phyloP scores from a whole-genome alignment of 1,140 invertebrate genomes.

The Saccostrea cuccullata region DNA sequence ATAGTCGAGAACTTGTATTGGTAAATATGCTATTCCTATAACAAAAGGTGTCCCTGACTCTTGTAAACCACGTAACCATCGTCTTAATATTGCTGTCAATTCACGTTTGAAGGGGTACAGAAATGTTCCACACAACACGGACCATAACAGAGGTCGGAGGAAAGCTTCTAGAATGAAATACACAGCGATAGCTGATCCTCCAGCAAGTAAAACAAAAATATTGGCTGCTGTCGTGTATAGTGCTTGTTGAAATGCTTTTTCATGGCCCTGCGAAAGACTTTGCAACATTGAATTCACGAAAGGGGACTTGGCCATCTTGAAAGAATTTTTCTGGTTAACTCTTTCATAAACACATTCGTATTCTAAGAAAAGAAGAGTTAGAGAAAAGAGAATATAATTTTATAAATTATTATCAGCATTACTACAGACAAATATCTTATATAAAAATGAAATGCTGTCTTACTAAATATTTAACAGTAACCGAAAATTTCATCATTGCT shows the following conservation, averaged over 20 bases:
- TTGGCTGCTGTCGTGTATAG: slow-evolving; percentile 77
- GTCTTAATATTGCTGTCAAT: slow-evolving; percentile 84
- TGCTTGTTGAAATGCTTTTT: slow-evolving; percentile 85
- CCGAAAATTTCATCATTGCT: neutral
- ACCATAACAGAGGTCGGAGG: slow-evolving; percentile 95
- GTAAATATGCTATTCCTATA: slow-evolving; percentile 86
- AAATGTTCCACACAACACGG: slow-evolving; percentile 92
- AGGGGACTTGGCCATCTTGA: slow-evolving; percentile 54
- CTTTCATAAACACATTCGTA: neutral
- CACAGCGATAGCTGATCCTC: slow-evolving; percentile 81
- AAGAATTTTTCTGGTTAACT: neutral
- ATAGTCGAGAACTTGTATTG: slow-evolving; percentile 85
- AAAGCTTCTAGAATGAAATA: slow-evolving; percentile 94
- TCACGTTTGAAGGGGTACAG: slow-evolving; percentile 92
- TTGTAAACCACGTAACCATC: slow-evolving; percentile 83
- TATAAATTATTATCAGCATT: neutral
- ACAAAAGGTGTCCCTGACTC: slow-evolving; percentile 80
- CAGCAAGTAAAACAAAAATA: slow-evolving; percentile 74
- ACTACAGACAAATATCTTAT: neutral
- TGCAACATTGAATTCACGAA: slow-evolving; percentile 55
- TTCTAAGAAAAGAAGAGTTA: neutral
- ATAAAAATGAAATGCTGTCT: too few relatives aligned
- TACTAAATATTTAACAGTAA: neutral
- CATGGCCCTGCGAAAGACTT: slow-evolving; percentile 81
- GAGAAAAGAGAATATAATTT: neutral